Evolutionary conservation across 2,113 vertebrate species (phyloP), one percentile per base, ranked within the genome.

Genomic region (Suncus etruscus): DNA sequence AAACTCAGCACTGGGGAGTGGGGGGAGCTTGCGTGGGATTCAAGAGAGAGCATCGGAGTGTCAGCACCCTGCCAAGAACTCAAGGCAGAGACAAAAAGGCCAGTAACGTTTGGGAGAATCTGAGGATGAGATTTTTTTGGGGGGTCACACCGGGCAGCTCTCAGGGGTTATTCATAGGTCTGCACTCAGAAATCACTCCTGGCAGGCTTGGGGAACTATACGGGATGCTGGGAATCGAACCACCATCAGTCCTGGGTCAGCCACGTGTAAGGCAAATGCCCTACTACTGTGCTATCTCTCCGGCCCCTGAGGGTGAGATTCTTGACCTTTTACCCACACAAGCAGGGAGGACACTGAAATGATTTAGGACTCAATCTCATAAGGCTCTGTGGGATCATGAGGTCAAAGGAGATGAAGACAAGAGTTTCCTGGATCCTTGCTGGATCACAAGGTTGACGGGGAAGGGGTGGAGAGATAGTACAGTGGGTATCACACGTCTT

Each of bases 401-500:
- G 88, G 47, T 14, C 63, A 45, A 39, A 32, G 87, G 82, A 78
- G 77, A 31, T 54, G 32, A 82, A 91, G 39, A 25, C 58, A 91
- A 66, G 65, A n/a, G 54, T 29, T 77, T 79, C 39, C 29, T 11
- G 11, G 54, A 80, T 6, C 15, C 47, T 58, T 82, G 54, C 39
- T 68, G 10, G 20, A 65, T 65, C 58, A 74, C 87, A 54, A 54
- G 12, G 54, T 54, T 54, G 54, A 54, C 4, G 8, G 54, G 54
- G 54, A 54, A 39, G 54, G 54, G 18, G 9, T 16, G 11, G 54
- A 16, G 54, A 54, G 54, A 54, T 12, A 15, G 54, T 54, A 54
- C 9, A 54, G 54, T 54, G 54, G 54, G 54, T 16, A 14, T 12
- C 54, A 39, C 18, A 16, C 54, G 54, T 4, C 11, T 14, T 54